Percentiles rank a stretch among this genome's conserved stretches.
phyloP scores from a whole-genome alignment of 2,797 vertebrate species.

The Epinephelus awoara region DNA sequence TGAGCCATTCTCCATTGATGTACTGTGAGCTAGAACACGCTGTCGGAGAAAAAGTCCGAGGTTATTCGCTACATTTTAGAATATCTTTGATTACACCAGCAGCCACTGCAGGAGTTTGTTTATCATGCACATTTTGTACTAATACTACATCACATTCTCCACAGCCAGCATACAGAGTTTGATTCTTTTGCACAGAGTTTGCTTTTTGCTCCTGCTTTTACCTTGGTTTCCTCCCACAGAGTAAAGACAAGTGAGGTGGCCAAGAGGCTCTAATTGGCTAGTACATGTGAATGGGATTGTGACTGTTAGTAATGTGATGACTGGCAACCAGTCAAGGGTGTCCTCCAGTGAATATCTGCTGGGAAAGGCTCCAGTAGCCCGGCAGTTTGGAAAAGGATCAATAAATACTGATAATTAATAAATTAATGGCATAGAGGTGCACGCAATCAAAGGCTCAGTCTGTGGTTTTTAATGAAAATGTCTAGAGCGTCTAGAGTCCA shows the following conservation, averaged over 20 bases:
- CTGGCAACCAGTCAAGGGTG: slow-evolving; percentile 20
- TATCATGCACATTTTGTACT: slow-evolving; percentile 16
- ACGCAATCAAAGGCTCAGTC: neutral
- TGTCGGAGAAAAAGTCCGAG: neutral
- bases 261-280: slow-evolving; percentile 22
- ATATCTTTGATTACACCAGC: slow-evolving; percentile 44
- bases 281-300: neutral
- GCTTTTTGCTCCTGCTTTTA: slow-evolving; percentile 19
- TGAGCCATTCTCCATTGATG: slow-evolving; percentile 16
- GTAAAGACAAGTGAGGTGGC: slow-evolving; percentile 7
- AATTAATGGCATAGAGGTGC: neutral
- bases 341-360: slow-evolving; percentile 10
- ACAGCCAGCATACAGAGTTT: slow-evolving; percentile 3
- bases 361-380: slow-evolving; percentile 8
- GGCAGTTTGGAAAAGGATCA: slow-evolving; percentile 28
- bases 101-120: slow-evolving; percentile 26
- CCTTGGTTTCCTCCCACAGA: slow-evolving; percentile 1
- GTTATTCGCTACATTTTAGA: slow-evolving; percentile 30
- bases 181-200: neutral
- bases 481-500: neutral
- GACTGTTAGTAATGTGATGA: slow-evolving; percentile 16
- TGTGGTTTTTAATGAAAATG: neutral
- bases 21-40: neutral
- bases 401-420: slow-evolving; percentile 16
- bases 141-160: slow-evolving; percentile 8